Conservation (phyloP, 30 jellyfish, hydroid and myxozoan genomes). For the Turritopsis rubra region DNA sequence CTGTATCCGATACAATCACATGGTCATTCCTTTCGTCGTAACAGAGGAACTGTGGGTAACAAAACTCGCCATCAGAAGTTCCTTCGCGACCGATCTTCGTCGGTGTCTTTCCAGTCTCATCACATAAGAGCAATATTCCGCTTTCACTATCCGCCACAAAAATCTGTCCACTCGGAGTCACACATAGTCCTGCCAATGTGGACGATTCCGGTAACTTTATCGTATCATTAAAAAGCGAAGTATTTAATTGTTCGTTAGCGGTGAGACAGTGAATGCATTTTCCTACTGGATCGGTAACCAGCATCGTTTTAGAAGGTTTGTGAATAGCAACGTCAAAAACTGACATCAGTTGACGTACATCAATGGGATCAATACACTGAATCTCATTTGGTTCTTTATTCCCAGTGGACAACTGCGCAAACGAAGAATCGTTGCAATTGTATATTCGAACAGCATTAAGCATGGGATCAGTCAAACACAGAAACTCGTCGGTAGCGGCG, state of each 20-base stretch:
- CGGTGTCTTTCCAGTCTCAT: slow-evolving; percentile 12
- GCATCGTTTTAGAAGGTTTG: neutral
- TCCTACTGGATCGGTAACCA: slow-evolving; percentile 12
- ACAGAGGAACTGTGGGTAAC: slow-evolving; percentile 34
- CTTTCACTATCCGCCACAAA: slow-evolving; percentile 15
- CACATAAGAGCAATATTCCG: slow-evolving; percentile 23
- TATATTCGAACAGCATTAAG: neutral
- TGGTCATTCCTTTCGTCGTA: slow-evolving; percentile 17
- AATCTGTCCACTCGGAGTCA: slow-evolving; percentile 20
- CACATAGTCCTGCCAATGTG: slow-evolving; percentile 34
- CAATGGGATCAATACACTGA: neutral
- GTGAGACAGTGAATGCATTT: slow-evolving; percentile 7
- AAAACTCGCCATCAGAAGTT: slow-evolving; percentile 15
- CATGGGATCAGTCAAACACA: slow-evolving; percentile 16
- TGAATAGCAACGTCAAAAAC: slow-evolving; percentile 19
- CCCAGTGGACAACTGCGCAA: neutral
- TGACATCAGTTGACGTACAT: slow-evolving; percentile 1
- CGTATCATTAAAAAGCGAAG: neutral
- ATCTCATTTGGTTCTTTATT: neutral
- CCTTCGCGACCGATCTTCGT: slow-evolving; percentile 30
- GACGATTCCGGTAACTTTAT: slow-evolving; percentile 8
- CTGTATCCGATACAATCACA: slow-evolving; percentile 38
- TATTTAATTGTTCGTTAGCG: neutral
- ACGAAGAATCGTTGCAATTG: neutral
- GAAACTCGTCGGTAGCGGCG: slow-evolving; percentile 6